Conservation (phyloP, 1,140 invertebrate genomes). For the Drosophila tsacasi region DNA sequence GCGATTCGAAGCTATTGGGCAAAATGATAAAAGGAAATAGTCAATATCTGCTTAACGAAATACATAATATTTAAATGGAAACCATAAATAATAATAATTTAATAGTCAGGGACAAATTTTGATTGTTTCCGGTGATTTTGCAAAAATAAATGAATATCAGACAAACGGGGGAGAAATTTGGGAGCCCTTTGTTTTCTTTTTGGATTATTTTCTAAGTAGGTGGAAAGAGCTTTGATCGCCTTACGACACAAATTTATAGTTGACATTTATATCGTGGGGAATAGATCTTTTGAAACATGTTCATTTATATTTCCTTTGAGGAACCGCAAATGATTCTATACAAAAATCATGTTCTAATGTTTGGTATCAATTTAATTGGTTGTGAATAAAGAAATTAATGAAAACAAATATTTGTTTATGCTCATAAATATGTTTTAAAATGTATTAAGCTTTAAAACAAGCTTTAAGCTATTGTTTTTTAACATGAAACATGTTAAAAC, state of each 20-base stretch:
- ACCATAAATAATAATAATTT: not conserved
- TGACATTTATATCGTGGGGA: slow-evolving; percentile 24
- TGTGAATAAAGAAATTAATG: not conserved
- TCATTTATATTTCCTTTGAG: slow-evolving; percentile 11
- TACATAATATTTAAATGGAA: not conserved
- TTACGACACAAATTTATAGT: slow-evolving; percentile 32
- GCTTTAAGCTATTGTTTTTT: not conserved
- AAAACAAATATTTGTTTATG: not conserved
- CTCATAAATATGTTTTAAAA: not conserved
- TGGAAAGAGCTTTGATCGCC: slow-evolving; percentile 27
- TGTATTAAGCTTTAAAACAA: not conserved
- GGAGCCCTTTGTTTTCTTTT: not conserved
- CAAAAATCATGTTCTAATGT: not conserved
- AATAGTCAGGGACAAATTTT: too few species aligned
- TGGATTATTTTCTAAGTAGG: slow-evolving; percentile 19
- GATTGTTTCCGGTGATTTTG: slow-evolving; percentile 61
- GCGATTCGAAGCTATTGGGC: not conserved
- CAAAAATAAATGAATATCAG: slow-evolving; percentile 40
- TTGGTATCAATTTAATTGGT: slow-evolving; percentile 14
- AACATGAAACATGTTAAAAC: not conserved
- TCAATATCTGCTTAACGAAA: too few species aligned
- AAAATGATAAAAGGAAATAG: not conserved
- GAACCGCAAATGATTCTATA: slow-evolving; percentile 1
- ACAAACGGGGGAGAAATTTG: not conserved
- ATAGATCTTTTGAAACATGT: slow-evolving; percentile 13